Evolutionary conservation across 1,140 invertebrate species (phyloP), one percentile per base, ranked within the genome.

Genomic region (Brachionus rubens): DNA sequence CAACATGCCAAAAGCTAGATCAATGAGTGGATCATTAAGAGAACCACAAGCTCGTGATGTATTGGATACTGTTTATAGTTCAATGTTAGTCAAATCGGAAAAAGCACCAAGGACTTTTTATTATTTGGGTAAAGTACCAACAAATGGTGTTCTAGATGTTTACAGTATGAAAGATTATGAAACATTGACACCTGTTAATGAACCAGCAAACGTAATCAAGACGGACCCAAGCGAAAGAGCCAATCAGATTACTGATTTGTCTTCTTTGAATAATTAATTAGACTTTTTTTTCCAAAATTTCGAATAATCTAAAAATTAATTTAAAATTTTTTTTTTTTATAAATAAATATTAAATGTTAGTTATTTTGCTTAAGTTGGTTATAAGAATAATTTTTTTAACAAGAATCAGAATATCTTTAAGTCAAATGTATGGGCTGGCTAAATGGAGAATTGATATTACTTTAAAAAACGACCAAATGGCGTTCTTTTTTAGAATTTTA

Each of bases 111-210:
- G 72, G n/a, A 75, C 72, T 14, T 75, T 54, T 40, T 47, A 75
- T 47, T 75, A 75, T 75, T 21, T 75, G 5, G 72, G 72, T 10
- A 75, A 75, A 47, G 54, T 54, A 46, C 72, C 72, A 33, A 72
- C 46, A 4, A 72, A 54, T 50, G 68, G 50, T 24, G 46, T 19
- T 50, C 30, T 72, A 54, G 68, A 72, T 54, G 50, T 72, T 48
- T 72, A 50, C 24, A 72, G 68, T 36, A 48, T 48, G 46, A 72
- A 72, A 54, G 41, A 72, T 41, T 72, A 40, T 72, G 46, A 72
- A 72, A 72, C 68, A 30, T 41, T 72, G 12, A 54, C 68, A 1
- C 68, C 68, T 24, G 50, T 54, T 21, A n/a, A 72, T 40, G 68
- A 72, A 33, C 47, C 50, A 12, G n/a, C 36, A 28, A 41, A 65